Conservation (phyloP, 2,797 vertebrate species). For the Sebastes variabilis region DNA sequence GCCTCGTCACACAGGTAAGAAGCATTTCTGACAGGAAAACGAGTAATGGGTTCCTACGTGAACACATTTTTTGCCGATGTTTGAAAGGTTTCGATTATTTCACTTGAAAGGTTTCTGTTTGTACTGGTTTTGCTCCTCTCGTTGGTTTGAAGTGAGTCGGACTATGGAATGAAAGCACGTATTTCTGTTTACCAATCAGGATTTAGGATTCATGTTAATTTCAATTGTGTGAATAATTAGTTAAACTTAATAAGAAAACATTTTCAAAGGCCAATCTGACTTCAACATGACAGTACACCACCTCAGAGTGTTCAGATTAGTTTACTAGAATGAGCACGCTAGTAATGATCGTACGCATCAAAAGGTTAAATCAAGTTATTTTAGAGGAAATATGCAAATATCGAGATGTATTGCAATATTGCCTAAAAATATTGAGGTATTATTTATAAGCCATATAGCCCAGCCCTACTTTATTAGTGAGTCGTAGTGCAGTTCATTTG, state of each 20-base stretch:
- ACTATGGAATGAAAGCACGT: neutral
- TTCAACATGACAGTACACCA: too few relatives aligned
- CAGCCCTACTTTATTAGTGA: neutral
- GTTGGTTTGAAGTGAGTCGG: neutral
- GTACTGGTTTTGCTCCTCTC: neutral
- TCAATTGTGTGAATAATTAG: too few relatives aligned
- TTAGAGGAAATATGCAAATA: too few relatives aligned
- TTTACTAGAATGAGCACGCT: too few relatives aligned
- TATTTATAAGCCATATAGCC: too few relatives aligned
- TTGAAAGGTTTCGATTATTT: neutral
- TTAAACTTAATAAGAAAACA: too few relatives aligned
- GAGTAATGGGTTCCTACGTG: neutral
- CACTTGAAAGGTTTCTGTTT: neutral
- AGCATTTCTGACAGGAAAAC: neutral
- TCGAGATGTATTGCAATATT: too few relatives aligned
- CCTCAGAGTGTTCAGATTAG: too few relatives aligned
- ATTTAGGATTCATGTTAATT: neutral
- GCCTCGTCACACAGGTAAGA: conserved; percentile 88
- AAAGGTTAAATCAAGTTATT: too few relatives aligned
- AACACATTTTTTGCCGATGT: neutral
- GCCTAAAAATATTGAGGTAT: too few relatives aligned
- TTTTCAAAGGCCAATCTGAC: too few relatives aligned
- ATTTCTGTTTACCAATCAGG: neutral
- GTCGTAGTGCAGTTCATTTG: neutral
- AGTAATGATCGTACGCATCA: too few relatives aligned